Evolutionary conservation across 2,888 invertebrate species (phyloP), one percentile per base, ranked within the genome.

Genomic region (Drosophila testacea): DNA sequence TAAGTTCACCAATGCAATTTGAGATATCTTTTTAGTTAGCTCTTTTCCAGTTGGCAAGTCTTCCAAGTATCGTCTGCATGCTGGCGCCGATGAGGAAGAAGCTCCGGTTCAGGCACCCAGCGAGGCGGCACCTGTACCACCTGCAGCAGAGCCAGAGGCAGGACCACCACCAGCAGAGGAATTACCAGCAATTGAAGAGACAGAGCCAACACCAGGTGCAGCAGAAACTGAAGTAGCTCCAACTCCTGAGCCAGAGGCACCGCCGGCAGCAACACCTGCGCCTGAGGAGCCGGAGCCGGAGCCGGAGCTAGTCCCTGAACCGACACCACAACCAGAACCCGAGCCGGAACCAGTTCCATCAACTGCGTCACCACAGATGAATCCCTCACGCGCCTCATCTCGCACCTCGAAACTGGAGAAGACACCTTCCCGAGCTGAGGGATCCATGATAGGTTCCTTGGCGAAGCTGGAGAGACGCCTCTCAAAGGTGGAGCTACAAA

Each of bases 401-500:
- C 69, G 86, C 22, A 54, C 74, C 16, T 79, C 83, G 1, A 62
- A 47, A 6, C 36, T 36, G 5, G 69, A 79, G 0, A 69, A 42
- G 34, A 4, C 46, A 0, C 51, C 52, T 2, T 11, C 47, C 4
- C 61, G 72, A 0, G 46, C 6, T 0, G 74, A 77, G 0, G 74
- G 77, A n/a, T 65, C 74, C 1, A 10, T 71, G 3, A 54, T 60
- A 4, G 81, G 82, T 0, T 73, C 75, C 0, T 6, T 87, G 39
- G 30, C 59, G 28, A 71, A 60, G n/a, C 39, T 83, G 27, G 83
- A 83, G 36, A 62, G 60, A 11, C 90, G 90, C 9, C 2, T 87
- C 1, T 87, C 89, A 2, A 70, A 60, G 22, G 63, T 87, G 4
- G 85, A 85, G 22, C 38, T 89, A 47, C 70, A 67, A 5, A 86